Conservation (phyloP, 2,888 invertebrate genomes). For the Baronia brevicornis region DNA sequence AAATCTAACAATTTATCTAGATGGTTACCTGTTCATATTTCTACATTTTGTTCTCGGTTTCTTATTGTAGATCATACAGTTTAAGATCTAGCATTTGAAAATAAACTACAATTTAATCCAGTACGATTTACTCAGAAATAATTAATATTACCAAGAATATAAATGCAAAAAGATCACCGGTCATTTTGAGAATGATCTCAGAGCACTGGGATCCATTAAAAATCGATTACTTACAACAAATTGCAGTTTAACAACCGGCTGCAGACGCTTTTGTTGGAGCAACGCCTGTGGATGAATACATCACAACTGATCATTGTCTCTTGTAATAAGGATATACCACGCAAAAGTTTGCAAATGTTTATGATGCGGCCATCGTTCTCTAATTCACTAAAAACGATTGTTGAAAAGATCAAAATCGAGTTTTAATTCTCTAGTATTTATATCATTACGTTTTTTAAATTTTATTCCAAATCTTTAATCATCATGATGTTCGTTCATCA, state of each 20-base stretch:
- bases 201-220: constrained; percentile 49
- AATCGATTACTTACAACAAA: constrained; percentile 62
- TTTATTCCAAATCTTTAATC: too few species aligned
- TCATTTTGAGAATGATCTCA: constrained; percentile 26
- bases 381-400: too few species aligned
- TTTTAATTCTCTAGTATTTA: too few species aligned
- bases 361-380: too few species aligned
- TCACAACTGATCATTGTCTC: constrained; percentile 11
- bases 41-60: not conserved
- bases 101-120: not conserved
- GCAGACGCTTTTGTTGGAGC: constrained; percentile 20
- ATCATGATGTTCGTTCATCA: too few species aligned
- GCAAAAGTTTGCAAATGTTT: constrained; percentile 8
- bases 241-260: constrained; percentile 53
- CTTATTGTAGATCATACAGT: not conserved
- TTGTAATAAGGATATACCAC: constrained; percentile 6
- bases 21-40: too few species aligned
- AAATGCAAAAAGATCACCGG: constrained; percentile 29
- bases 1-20: too few species aligned
- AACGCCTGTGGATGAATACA: constrained; percentile 13
- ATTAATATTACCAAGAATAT: constrained; percentile 24
- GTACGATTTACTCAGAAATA: constrained; percentile 27
- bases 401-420: too few species aligned
- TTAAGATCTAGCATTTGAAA: not conserved
- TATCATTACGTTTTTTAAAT: too few species aligned